phyloP scores from a whole-genome alignment of 2,797 vertebrate genomes.

The Danionella dracula region DNA sequence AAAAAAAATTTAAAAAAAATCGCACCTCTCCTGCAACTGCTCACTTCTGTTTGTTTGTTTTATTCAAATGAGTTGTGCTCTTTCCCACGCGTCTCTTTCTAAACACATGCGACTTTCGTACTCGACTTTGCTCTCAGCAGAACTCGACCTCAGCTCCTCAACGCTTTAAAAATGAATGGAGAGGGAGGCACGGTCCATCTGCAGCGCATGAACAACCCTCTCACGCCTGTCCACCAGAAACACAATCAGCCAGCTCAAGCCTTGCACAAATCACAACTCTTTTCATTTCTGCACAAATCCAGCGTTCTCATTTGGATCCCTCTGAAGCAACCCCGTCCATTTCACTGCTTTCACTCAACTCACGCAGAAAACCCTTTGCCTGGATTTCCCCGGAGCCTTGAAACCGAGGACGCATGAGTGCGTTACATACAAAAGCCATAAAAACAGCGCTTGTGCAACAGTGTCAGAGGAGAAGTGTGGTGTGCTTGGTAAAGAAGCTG shows the following conservation, averaged over 20 bases:
- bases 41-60: too few relatives aligned
- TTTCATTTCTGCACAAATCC: too few relatives aligned
- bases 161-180: slow-evolving; percentile 28
- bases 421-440: not conserved
- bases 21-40: too few relatives aligned
- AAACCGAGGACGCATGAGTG: not conserved
- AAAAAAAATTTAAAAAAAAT: too few relatives aligned
- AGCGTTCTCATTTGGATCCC: slow-evolving; percentile 17
- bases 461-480: not conserved
- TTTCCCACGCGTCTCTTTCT: too few relatives aligned
- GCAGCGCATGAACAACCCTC: not conserved
- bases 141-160: not conserved
- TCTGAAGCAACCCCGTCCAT: slow-evolving; percentile 25
- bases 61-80: too few relatives aligned
- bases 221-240: not conserved
- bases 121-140: not conserved
- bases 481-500: too few relatives aligned
- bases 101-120: too few relatives aligned
- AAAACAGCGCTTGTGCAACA: not conserved
- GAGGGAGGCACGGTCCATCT: slow-evolving; percentile 1
- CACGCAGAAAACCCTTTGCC: slow-evolving; percentile 29
- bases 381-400: not conserved
- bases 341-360: slow-evolving; percentile 27
- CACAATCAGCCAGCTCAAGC: not conserved
- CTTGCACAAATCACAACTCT: not conserved